Base-by-base conservation (phyloP, 2,888 invertebrate genomes). In the Ophion costatus region DNA sequence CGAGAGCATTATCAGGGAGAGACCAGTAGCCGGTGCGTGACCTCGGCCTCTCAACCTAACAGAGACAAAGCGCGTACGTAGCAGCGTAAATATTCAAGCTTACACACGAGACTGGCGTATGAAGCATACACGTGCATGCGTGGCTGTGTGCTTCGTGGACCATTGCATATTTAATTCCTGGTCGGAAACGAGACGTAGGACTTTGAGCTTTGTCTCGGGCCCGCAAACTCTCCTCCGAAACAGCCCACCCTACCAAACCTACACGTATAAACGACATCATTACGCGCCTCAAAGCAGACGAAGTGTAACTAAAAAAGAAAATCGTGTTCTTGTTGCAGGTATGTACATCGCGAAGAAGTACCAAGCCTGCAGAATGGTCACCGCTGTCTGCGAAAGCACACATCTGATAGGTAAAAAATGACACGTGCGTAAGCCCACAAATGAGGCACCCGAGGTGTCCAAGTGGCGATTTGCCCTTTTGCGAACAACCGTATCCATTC, bases 111-210 rank as follows among this genome's bases (percentile, higher is more conserved):
- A 67, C 80, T 22, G 59, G 45, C 59, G 59, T 67, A 51, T 45
- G 24, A 9, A 69, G 64, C 4, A 64, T 63, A 69, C 64, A 66
- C 17, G 42, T 74, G 24, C 17, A 45, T 45, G 56, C 33, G 59
- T 56, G 17, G 56, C n/a, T 45, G 67, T 24, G 24, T 69, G 24
- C 63, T 24, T 71, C 83, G 56, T 66, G 80, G 29, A 77, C 67
- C 67, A 67, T 82, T 90, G 89, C 88, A 90, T 90, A 90, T 90
- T 90, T 90, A 88, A 90, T 82, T 51, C 51, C 51, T 51, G 51
- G 51, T 51, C 17, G 51, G 51, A 51, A 51, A 51, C 51, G 51
- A 51, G 51, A 51, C 51, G 51, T 51, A 51, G 51, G 5, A 51
- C 51, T 51, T 51, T 51, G 51, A 51, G 51, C 51, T 5, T 51